Evolutionary conservation across 2,113 vertebrate genomes (phyloP), one percentile per base, ranked within the genome.

Genomic region (Cyprinodon brontotheroides): DNA sequence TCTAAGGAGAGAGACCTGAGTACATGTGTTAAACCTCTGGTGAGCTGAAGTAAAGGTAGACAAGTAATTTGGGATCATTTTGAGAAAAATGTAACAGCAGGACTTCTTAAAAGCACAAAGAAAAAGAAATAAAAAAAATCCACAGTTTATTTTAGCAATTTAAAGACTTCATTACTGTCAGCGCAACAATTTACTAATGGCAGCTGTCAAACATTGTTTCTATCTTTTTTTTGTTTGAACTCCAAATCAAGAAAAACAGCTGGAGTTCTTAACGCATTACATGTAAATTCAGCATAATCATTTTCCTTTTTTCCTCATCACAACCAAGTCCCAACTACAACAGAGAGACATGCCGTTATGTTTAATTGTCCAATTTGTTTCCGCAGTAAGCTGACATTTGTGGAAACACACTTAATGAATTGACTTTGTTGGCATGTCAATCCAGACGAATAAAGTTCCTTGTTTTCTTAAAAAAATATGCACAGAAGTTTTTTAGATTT

Each of bases 311-410:
- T 82, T 61, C 38, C 61, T 75, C 80, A 61, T 70, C 61, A 57
- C 68, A 82, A 59, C 75, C 61, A 68, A 74, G 82, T 64, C 38
- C 61, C 79, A 74, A 9, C 48, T 50, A 57, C 65, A 79, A 77
- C 48, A 63, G 72, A 63, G 69, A 85, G 53, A 80, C 67, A 74
- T 59, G 66, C 77, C 64, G 78, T 67, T 62, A 11, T 20, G 75
- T 72, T 47, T 79, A 71, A 86, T 73, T 78, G 67, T 84, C 36
- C 68, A 84, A 75, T 84, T 62, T 75, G 78, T 70, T 65, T 62
- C 62, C 68, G 68, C 68, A 50, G 70, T 57, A 61, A 29, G 63
- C 60, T 72, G 69, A 69, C 68, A 67, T 75, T 71, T 75, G 70
- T 38, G 66, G 45, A 74, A 72, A 81, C 61, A 81, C 43, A 48